Evolutionary conservation across 1,140 invertebrate genomes (phyloP).

Genomic region (Aphaenogaster floridana): DNA sequence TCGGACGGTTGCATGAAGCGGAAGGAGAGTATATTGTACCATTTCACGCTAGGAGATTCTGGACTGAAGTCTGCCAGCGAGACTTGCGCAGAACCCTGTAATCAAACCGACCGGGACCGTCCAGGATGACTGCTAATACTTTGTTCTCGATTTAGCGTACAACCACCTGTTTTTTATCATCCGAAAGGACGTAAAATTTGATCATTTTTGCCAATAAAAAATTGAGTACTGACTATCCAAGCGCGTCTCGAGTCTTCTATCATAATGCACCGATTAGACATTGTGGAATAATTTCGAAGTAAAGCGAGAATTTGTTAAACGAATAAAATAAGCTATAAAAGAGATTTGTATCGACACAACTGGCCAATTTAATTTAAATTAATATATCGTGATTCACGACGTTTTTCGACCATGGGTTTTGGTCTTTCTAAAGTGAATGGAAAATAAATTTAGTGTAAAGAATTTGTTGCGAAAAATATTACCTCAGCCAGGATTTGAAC

Average conservation of each 20-base stretch:
- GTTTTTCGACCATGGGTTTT: too few relatives aligned
- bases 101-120: constrained; percentile 61
- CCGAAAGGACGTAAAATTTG: not conserved
- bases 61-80: constrained; percentile 97
- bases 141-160: not conserved
- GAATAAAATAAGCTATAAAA: not conserved
- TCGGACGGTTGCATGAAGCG: constrained; percentile 91
- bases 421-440: too few relatives aligned
- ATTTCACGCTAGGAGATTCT: constrained; percentile 93
- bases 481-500: too few relatives aligned
- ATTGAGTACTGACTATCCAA: not conserved
- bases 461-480: too few relatives aligned
- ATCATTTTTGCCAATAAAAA: not conserved
- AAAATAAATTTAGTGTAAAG: too few relatives aligned
- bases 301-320: not conserved
- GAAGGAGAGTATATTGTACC: constrained; percentile 98
- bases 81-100: constrained; percentile 97
- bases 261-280: not conserved
- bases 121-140: not conserved
- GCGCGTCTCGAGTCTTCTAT: not conserved
- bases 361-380: too few relatives aligned
- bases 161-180: not conserved
- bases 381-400: too few relatives aligned
- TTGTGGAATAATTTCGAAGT: not conserved
- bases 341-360: too few relatives aligned